Evolutionary conservation across 2,113 vertebrate species (phyloP).

Genomic region (Microcebus griseorufus): DNA sequence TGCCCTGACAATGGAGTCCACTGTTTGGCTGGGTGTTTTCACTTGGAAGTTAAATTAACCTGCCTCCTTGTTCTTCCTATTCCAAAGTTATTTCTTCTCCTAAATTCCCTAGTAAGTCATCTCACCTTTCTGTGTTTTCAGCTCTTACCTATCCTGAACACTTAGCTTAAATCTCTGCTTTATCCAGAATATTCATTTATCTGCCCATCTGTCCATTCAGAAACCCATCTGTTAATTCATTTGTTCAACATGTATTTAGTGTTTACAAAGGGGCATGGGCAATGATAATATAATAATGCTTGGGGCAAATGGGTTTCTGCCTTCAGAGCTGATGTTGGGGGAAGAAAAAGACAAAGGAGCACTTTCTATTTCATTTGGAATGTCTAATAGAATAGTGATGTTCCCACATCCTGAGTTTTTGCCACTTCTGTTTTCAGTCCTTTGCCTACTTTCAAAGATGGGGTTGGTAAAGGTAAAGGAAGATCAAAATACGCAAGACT

Average conservation of each 20-base stretch:
- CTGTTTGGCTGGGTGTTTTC: not conserved
- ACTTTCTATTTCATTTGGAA: too few relatives aligned
- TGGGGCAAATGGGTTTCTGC: not conserved
- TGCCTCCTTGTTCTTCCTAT: not conserved
- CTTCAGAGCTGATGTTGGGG: not conserved
- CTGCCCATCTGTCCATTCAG: not conserved
- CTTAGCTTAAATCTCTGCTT: not conserved
- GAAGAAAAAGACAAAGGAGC: too few relatives aligned
- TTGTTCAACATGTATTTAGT: not conserved
- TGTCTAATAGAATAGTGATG: not conserved
- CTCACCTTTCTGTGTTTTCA: not conserved
- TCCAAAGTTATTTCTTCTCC: not conserved
- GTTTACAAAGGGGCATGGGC: not conserved
- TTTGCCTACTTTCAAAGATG: not conserved
- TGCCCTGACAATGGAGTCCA: not conserved
- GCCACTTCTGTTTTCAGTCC: not conserved
- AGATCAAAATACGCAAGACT: not conserved
- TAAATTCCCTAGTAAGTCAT: not conserved
- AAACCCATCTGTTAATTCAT: not conserved
- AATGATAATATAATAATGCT: fast-evolving
- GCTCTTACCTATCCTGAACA: not conserved
- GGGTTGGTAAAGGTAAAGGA: not conserved
- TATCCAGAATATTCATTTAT: not conserved
- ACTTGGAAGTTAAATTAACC: not conserved
- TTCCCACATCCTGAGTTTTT: not conserved